phyloP scores from a whole-genome alignment of 2,113 vertebrate genomes.

The Pantherophis guttatus region DNA sequence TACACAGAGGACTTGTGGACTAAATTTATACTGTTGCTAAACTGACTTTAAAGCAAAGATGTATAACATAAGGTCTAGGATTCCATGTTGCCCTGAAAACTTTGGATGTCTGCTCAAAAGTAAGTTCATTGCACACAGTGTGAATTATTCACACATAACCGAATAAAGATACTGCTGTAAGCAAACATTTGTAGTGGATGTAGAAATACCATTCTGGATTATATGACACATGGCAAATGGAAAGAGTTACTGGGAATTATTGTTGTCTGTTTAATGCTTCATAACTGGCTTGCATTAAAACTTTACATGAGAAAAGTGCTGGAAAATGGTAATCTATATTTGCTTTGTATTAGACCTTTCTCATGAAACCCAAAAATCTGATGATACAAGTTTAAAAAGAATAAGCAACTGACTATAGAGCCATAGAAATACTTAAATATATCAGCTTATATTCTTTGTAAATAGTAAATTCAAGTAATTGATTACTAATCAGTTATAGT shows the following conservation, averaged over 20 bases:
- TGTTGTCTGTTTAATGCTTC: conserved; percentile 23
- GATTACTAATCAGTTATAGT: neutral
- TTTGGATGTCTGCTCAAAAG: neutral
- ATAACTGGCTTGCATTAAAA: conserved; percentile 43
- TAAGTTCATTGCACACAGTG: neutral
- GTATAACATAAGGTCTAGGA: neutral
- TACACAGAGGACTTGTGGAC: neutral
- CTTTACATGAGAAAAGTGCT: conserved; percentile 38
- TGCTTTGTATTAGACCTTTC: conserved; percentile 7
- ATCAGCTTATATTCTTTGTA: neutral
- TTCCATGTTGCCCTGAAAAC: neutral
- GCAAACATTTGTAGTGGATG: neutral
- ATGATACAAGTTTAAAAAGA: conserved; percentile 18
- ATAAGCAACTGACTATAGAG: conserved; percentile 19
- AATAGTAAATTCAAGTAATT: neutral
- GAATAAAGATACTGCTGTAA: neutral
- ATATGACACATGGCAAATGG: conserved; percentile 33
- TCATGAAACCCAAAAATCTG: neutral
- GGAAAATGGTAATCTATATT: conserved; percentile 44
- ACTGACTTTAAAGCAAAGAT: neutral
- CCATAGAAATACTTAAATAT: too few species aligned
- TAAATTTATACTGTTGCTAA: neutral
- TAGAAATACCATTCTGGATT: conserved; percentile 1
- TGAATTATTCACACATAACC: neutral
- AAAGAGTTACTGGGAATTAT: conserved; percentile 14